Base-by-base conservation (phyloP, 2,888 invertebrate genomes). In the Cephus runcator region DNA sequence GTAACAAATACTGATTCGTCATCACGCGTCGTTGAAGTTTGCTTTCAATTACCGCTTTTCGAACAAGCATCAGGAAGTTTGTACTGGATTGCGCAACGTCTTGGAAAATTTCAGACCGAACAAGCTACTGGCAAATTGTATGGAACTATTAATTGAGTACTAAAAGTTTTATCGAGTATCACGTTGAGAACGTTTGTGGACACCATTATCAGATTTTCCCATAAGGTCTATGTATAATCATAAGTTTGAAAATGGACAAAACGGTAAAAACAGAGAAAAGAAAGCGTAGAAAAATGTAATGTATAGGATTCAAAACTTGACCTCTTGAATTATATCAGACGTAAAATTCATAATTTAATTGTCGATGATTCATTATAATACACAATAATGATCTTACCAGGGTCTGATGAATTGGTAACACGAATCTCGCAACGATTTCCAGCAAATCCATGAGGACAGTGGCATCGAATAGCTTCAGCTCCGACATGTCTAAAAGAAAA, bases 401-500 rank as follows among this genome's bases (percentile, higher is more conserved):
- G 23, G 31, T 83, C 83, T 92, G 93, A 92, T 83, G 93, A 92
- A 73, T 92, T 88, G 75, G 92, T 92, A 74, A 93, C 93, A 83
- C 94, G 94, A 77, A 94, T 93, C 90, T 96, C 95, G 88, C 96
- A 96, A 86, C 94, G 93, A 87, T 94, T 94, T 73, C 96, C 96
- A 69, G 94, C 94, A 91, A 93, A 96, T 36, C 94, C 94, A 1
- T 93, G 90, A 11, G 94, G 93, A 91, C 96, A 96, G 85, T 94
- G 93, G 89, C 96, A 96, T 88, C 94, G 95, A 82, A 95, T 94
- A 35, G 95, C 95, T 78, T 95, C 94, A n/a, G 95, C 95, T 9
- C 96, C 96, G 91, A 96, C 94, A 92, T 96, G 96, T 89, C 96
- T 96, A 93, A 86, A 76, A 77, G 40, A 23, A 77, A 11, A 6